A percentile compares a stretch with the other conserved stretches of the same genome.
phyloP scores from a whole-genome alignment of 92 coral and sea anemone species.

The Muricea muricata region DNA sequence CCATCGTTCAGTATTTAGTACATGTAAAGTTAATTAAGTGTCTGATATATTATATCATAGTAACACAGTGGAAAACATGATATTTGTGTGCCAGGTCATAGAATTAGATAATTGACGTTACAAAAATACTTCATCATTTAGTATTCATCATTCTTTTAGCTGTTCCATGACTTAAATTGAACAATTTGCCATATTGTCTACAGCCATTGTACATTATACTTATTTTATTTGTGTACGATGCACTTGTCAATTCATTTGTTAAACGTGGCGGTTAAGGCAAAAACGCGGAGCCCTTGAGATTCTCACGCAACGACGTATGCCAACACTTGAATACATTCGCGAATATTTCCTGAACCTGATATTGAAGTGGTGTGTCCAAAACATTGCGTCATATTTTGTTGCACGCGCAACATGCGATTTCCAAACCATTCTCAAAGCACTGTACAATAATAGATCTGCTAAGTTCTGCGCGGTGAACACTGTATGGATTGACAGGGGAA shows the following conservation, averaged over 20 bases:
- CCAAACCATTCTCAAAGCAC: too few species aligned
- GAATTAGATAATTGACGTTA: too few species aligned
- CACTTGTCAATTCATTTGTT: background rate
- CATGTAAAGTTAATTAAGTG: background rate
- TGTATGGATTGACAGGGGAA: too few species aligned
- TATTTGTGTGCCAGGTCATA: too few species aligned
- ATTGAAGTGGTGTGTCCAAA: background rate
- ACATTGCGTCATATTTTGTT: background rate
- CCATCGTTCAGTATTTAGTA: too few species aligned
- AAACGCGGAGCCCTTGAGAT: background rate
- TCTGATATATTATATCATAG: background rate
- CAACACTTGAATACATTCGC: conserved; percentile 15
- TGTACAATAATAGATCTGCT: too few species aligned
- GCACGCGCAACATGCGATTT: too few species aligned
- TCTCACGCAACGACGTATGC: conserved; percentile 13
- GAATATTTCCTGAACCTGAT: background rate
- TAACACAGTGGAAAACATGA: background rate
- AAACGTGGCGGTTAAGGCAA: background rate
- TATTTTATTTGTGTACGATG: background rate
- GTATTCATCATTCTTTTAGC: too few species aligned
- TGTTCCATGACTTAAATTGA: too few species aligned
- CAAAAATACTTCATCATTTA: too few species aligned
- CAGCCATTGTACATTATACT: background rate
- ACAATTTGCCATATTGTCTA: background rate
- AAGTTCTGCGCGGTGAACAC: too few species aligned